Conservation (phyloP, 2,888 invertebrate species). For the Monoplex corrugatus region DNA sequence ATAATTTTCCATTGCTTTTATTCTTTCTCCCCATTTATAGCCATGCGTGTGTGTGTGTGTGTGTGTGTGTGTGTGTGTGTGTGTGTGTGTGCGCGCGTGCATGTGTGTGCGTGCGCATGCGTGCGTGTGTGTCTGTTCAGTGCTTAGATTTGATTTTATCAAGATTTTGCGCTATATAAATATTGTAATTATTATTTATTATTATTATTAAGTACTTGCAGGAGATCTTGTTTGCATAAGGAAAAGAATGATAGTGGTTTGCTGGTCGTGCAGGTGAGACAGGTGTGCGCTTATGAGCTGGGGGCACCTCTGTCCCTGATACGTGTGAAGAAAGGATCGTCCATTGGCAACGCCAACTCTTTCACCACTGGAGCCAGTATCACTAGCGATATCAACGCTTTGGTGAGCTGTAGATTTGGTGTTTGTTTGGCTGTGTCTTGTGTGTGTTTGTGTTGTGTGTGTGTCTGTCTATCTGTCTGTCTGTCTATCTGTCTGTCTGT, state of each 20-base stretch:
- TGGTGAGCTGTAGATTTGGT: constrained; percentile 63
- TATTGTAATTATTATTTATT: too few relatives aligned
- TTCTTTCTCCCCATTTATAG: too few relatives aligned
- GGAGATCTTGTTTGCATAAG: background rate
- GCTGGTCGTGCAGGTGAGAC: constrained; percentile 65
- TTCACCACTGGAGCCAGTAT: constrained; percentile 85
- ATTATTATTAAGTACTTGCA: too few relatives aligned
- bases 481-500: background rate
- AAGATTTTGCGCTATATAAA: too few relatives aligned
- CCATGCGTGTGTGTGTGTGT: background rate
- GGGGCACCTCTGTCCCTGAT: constrained; percentile 87
- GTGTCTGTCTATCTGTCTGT: background rate
- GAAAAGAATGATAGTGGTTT: background rate
- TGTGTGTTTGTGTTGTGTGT: background rate
- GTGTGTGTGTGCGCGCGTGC: background rate
- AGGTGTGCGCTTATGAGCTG: constrained; percentile 87
- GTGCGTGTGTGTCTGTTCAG: background rate
- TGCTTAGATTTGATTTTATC: too few relatives aligned
- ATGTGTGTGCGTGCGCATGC: background rate
- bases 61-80: background rate
- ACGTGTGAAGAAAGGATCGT: constrained; percentile 86
- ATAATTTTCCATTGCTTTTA: too few relatives aligned
- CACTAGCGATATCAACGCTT: constrained; percentile 85
- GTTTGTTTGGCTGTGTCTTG: background rate
- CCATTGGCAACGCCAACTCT: constrained; percentile 85